Conservation (phyloP, 1,140 invertebrate genomes). For the Cyclina sinensis region DNA sequence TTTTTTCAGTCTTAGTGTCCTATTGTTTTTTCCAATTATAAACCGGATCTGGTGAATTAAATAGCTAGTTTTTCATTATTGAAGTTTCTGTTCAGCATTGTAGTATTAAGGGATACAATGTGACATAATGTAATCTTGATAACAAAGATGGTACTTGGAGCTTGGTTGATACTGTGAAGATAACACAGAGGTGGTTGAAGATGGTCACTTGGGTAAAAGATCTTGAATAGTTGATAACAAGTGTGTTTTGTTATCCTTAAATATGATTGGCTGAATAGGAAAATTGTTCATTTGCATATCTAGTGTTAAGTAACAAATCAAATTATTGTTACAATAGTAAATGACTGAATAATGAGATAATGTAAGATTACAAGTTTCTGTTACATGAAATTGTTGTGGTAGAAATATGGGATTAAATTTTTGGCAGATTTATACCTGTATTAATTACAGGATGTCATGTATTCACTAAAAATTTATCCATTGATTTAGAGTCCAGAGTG, state of each 20-base stretch:
- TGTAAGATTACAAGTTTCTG: too few relatives aligned
- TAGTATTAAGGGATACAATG: background rate
- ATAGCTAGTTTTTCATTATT: background rate
- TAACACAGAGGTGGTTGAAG: background rate
- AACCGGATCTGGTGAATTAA: background rate
- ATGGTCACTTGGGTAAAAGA: background rate
- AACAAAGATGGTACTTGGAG: background rate
- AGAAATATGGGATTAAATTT: too few relatives aligned
- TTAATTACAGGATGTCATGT: too few relatives aligned
- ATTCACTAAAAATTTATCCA: too few relatives aligned
- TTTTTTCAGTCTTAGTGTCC: background rate
- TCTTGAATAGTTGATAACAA: background rate
- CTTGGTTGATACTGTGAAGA: background rate
- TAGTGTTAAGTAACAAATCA: too few relatives aligned
- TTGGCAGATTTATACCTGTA: too few relatives aligned
- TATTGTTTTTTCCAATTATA: slow-evolving; percentile 22
- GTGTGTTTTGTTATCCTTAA: background rate
- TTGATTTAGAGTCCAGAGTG: too few relatives aligned
- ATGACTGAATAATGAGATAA: too few relatives aligned
- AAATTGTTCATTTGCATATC: slow-evolving; percentile 5
- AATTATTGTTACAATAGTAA: too few relatives aligned
- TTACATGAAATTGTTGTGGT: too few relatives aligned
- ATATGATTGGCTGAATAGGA: background rate
- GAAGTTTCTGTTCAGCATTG: background rate
- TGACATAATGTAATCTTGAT: slow-evolving; percentile 40